Percentiles rank a stretch among this genome's conserved stretches.
Evolutionary conservation across 2,113 vertebrate genomes (phyloP).

Genomic region (Cricetomys ansorgei): DNA sequence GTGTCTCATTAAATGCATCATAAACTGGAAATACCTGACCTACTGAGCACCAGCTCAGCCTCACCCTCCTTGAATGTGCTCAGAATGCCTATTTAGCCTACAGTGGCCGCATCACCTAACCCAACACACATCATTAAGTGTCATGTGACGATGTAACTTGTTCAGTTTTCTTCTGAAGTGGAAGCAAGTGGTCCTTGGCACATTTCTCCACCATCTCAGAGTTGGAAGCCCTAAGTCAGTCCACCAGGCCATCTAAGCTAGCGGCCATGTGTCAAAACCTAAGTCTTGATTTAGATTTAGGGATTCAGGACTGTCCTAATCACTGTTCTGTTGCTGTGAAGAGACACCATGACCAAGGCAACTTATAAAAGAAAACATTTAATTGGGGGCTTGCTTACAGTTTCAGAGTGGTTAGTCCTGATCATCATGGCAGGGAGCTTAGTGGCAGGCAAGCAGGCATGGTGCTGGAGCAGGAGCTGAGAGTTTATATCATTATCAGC

Average conservation of each 20-base stretch:
- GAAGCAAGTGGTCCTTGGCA: not conserved
- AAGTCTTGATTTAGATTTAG: not conserved
- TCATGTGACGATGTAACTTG: not conserved
- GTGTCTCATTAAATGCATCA: not conserved
- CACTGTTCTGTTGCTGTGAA: not conserved
- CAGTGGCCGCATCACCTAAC: not conserved
- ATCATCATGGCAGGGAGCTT: not conserved
- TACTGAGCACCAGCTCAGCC: not conserved
- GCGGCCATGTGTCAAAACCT: not conserved
- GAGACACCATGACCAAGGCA: not conserved
- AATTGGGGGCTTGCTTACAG: not conserved
- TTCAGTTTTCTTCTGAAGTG: not conserved
- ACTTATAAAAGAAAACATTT: not conserved
- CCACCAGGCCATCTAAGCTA: not conserved
- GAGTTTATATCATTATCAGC: not conserved
- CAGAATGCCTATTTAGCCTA: not conserved
- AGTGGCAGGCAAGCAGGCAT: not conserved
- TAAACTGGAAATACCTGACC: not conserved
- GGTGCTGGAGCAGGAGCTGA: not conserved
- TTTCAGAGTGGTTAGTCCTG: not conserved
- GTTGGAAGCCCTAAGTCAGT: not conserved
- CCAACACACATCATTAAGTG: not conserved
- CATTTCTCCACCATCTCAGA: not conserved
- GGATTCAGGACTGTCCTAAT: not conserved
- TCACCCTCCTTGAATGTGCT: not conserved